Percentiles rank a stretch among this genome's conserved stretches.
phyloP scores from a whole-genome alignment of 1,140 invertebrate species.

The Lucilia sericata region DNA sequence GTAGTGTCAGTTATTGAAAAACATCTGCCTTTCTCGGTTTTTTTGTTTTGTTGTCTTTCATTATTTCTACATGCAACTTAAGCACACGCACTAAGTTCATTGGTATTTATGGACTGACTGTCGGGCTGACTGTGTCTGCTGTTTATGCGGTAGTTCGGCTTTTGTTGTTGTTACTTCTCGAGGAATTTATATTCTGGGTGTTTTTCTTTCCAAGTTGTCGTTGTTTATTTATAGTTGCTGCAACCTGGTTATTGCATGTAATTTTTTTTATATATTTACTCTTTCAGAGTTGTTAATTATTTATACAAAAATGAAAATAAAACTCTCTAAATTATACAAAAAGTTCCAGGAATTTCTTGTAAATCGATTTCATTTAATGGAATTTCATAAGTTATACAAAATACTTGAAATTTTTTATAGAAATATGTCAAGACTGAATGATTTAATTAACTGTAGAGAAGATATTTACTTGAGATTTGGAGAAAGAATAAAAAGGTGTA shows the following conservation, averaged over 20 bases:
- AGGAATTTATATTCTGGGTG: too few species aligned
- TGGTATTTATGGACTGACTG: too few species aligned
- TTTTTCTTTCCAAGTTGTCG: background rate
- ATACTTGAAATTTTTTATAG: background rate
- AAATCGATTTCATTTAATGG: background rate
- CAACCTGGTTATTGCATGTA: background rate
- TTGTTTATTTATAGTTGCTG: slow-evolving; percentile 14
- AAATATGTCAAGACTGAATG: background rate
- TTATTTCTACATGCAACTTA: background rate
- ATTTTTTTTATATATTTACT: background rate
- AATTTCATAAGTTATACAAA: background rate
- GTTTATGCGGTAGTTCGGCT: too few species aligned
- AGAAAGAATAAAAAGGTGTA: background rate
- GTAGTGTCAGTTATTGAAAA: background rate
- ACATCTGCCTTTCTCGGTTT: background rate
- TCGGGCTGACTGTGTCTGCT: too few species aligned
- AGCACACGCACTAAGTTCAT: too few species aligned
- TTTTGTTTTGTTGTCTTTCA: background rate
- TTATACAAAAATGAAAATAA: background rate
- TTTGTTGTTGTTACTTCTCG: too few species aligned
- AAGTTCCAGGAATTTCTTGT: background rate
- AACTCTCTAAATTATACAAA: background rate
- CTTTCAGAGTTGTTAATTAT: background rate
- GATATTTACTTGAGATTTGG: background rate
- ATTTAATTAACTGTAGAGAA: background rate